These are phyloP conservation scores for Aptenodytes forsteri DNA, from an alignment of 2,113 vertebrate species.

Conservation along the genomic window DNA sequence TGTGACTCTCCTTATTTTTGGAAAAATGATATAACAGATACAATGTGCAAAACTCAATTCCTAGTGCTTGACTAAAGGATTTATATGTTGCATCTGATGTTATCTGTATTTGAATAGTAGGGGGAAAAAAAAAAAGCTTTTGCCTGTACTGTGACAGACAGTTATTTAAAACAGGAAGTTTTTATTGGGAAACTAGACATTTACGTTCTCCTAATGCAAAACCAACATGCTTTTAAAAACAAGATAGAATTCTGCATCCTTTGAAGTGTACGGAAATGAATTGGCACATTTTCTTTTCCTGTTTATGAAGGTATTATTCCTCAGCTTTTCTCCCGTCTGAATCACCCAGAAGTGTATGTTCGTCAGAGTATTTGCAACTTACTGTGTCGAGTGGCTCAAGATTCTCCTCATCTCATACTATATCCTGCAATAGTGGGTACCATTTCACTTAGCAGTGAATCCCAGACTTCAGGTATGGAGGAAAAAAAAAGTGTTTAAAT, in stretches of 20 bases:
- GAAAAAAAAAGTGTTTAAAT: background rate
- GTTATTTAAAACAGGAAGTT: background rate
- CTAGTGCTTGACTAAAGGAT: background rate
- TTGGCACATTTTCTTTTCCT: background rate
- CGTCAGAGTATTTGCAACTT: slow-evolving; percentile 97
- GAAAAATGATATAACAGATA: background rate
- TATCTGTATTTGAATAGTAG: background rate
- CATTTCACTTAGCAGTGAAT: slow-evolving; percentile 92
- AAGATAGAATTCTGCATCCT: background rate
- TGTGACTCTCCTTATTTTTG: background rate
- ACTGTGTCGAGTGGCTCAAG: slow-evolving; percentile 93
- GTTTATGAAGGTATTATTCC: slow-evolving; percentile 89
- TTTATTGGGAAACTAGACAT: background rate
- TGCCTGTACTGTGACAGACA: background rate
- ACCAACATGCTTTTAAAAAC: background rate
- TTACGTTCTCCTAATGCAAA: background rate
- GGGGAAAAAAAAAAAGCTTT: background rate
- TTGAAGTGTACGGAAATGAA: background rate
- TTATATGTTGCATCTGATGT: background rate
- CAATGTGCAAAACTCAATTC: background rate
- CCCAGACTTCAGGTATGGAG: slow-evolving; percentile 86
- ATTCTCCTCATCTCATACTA: slow-evolving; percentile 94
- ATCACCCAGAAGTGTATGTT: slow-evolving; percentile 96
- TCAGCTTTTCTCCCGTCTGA: slow-evolving; percentile 96
- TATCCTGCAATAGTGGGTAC: slow-evolving; percentile 98